Evolutionary conservation across 2,888 invertebrate genomes (phyloP).

Genomic region (Sphaeridia pumilis): DNA sequence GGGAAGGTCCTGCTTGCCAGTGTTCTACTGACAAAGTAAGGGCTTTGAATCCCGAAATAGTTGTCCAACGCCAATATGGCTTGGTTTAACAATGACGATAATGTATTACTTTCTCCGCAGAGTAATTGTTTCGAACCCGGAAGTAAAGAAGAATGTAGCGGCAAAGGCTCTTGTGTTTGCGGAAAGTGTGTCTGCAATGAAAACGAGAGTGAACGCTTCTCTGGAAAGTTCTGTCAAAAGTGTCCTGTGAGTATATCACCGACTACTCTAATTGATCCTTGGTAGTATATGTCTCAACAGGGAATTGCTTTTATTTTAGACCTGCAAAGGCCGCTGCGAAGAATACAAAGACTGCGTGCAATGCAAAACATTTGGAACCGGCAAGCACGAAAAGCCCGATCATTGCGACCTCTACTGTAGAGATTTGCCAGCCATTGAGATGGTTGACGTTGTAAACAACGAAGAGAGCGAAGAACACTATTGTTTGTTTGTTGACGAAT

Average conservation of each 20-base stretch:
- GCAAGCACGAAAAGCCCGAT: background rate
- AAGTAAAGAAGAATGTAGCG: constrained; percentile 47
- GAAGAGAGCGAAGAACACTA: background rate
- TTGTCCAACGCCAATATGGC: too few species aligned
- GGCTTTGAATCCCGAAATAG: too few species aligned
- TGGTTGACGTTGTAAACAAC: background rate
- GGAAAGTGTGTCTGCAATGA: constrained; percentile 68
- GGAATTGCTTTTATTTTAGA: background rate
- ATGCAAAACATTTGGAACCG: background rate
- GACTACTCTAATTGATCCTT: background rate
- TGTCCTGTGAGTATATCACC: background rate
- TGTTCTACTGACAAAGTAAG: constrained; percentile 44
- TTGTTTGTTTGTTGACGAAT: background rate
- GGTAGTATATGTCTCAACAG: background rate
- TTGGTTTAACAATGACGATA: too few species aligned
- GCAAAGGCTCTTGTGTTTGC: constrained; percentile 81
- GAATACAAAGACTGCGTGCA: background rate
- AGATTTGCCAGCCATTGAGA: background rate
- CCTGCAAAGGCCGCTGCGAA: background rate
- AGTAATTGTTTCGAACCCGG: constrained; percentile 42
- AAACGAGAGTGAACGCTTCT: background rate
- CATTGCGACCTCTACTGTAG: background rate
- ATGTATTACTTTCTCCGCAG: too few species aligned
- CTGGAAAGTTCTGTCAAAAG: background rate
- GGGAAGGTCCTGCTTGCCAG: constrained; percentile 51